Base-by-base conservation (phyloP, 2,113 vertebrate species). In the Herpailurus yagouaroundi region DNA sequence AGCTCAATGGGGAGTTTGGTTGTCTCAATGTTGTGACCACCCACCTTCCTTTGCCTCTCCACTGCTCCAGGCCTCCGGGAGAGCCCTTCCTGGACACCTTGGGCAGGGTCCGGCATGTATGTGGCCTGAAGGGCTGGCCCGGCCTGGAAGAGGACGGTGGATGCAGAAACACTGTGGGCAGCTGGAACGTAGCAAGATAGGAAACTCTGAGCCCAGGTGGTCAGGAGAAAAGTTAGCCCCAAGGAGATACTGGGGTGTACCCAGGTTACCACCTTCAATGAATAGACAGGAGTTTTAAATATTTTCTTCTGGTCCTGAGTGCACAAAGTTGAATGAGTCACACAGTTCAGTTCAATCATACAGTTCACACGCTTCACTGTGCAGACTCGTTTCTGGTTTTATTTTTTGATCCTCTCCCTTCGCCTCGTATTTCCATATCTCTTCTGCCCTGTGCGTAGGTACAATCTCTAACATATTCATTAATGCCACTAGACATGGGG, bases 81-180 rank as follows among this genome's bases (percentile, higher is more conserved):
- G n/a, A 77, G 38, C 38, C 45, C 13, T 2, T 29, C 15, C 14
- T 0, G 33, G 33, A 31, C 15, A 63, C 27, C 16, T 4, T 36
- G 66, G n/a, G 29, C 55, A 63, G 21, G 19, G n/a, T 23, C 38
- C 15, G 2, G 1, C 2, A 5, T 23, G 27, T 21, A 13, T 27
- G 52, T 25, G 27, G 1, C n/a, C 2, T 7, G 1, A n/a, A 90
- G 33, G 4, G 16, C 55, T 9, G 2, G 16, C 14, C 9, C 19
- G 23, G 33, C 29, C 31, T 60, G 31, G 55, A 73, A 91, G 63
- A 80, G 23, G n/a, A 33, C 0, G 0, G 66, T 76, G 10, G 77
- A 23, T 33, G 48, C 36, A 48, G 55, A 83, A 76, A 91, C 77
- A 80, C 13, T 4, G 4, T 9, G 16, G 76, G 41, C 27, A 63